Conservation (phyloP, 2,888 invertebrate genomes). For the Archaeoteleia sp. region DNA sequence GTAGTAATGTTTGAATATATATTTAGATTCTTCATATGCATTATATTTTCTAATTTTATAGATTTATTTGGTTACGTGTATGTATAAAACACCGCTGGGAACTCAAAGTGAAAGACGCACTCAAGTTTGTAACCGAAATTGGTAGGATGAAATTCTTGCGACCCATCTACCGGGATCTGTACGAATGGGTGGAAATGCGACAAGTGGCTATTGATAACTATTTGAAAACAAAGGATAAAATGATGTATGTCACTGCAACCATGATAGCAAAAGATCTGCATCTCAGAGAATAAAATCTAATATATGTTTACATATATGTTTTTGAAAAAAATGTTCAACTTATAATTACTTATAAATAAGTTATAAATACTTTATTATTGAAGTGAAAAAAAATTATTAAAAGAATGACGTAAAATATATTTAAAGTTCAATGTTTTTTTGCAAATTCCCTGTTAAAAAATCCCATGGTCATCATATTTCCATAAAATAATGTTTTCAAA, state of each 20-base stretch:
- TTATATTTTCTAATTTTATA: slow-evolving; percentile 35
- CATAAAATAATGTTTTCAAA: no score
- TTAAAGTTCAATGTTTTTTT: no score
- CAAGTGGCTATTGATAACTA: slow-evolving; percentile 84
- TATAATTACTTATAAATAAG: no score
- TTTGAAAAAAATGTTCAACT: no score
- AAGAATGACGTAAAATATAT: no score
- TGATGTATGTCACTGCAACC: slow-evolving; percentile 90
- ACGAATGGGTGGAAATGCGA: slow-evolving; percentile 85
- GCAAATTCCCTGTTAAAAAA: no score
- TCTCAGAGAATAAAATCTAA: slow-evolving; percentile 69
- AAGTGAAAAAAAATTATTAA: no score
- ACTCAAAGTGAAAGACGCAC: slow-evolving; percentile 80
- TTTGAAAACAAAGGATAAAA: slow-evolving; percentile 80
- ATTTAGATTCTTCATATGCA: slow-evolving; percentile 1
- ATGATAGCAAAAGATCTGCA: slow-evolving; percentile 86
- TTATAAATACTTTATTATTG: no score
- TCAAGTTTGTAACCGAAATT: slow-evolving; percentile 87
- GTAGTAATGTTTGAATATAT: no score
- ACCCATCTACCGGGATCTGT: slow-evolving; percentile 90
- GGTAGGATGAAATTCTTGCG: slow-evolving; percentile 95
- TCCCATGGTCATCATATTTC: no score
- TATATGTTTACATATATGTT: no score
- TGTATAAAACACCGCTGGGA: slow-evolving; percentile 85
- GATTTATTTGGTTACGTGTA: slow-evolving; percentile 85